These are phyloP conservation scores for Panonychus citri DNA, from an alignment of 1,140 invertebrate genomes.

Conservation along the genomic window DNA sequence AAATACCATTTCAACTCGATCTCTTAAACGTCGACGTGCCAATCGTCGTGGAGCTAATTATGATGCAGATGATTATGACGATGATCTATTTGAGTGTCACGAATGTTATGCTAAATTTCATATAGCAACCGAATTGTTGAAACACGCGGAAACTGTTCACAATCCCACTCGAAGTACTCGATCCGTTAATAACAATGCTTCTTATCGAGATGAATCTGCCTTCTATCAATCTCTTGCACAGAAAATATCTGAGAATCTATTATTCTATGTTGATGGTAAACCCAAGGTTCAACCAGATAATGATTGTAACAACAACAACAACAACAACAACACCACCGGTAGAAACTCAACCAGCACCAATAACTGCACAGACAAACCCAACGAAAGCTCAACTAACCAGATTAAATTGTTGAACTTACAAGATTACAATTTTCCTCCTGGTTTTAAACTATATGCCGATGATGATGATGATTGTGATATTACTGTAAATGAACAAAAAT, in stretches of 20 bases:
- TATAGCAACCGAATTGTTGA: no score
- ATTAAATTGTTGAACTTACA: neutral
- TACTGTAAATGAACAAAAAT: neutral
- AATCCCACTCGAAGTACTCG: no score
- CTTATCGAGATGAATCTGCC: no score
- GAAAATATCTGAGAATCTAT: conserved; percentile 37
- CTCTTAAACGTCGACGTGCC: no score
- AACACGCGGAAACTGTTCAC: no score
- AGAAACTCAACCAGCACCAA: neutral
- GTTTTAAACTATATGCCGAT: conserved; percentile 1
- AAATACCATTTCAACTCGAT: no score
- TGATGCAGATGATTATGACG: no score
- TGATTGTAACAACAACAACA: neutral
- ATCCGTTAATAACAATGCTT: no score
- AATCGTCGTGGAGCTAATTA: no score
- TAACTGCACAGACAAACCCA: neutral
- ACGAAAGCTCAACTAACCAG: neutral
- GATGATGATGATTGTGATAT: neutral
- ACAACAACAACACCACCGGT: neutral
- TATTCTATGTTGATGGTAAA: conserved; percentile 37
- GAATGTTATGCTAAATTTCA: no score
- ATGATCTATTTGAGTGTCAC: no score
- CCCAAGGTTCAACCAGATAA: neutral
- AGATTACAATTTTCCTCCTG: conserved; percentile 14
- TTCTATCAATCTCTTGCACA: conserved; percentile 30